A percentile compares a stretch with the other conserved stretches of the same genome.
Evolutionary conservation across 2,888 invertebrate genomes (phyloP).

Genomic region (Griposia aprilina): DNA sequence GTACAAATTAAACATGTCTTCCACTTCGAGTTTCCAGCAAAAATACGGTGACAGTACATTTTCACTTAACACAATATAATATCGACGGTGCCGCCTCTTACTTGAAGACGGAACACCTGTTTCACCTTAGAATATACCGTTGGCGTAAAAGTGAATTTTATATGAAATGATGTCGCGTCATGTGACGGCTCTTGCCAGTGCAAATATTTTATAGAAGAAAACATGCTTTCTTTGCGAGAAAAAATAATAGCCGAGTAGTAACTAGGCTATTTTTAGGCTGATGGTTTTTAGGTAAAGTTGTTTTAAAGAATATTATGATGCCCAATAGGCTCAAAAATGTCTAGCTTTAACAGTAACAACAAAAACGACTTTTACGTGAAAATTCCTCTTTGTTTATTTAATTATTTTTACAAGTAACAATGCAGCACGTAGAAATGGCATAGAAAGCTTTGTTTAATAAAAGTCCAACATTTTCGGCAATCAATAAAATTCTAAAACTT

Average conservation of each 20-base stretch:
- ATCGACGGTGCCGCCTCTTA: constrained; percentile 20
- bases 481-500: background rate
- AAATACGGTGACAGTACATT: constrained; percentile 31
- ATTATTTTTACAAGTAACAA: background rate
- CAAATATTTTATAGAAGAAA: constrained; percentile 44
- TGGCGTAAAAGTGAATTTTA: constrained; percentile 58
- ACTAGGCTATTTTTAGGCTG: background rate
- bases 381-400: background rate
- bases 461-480: too few species aligned
- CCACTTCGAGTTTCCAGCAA: background rate
- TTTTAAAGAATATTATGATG: background rate
- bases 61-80: constrained; percentile 54
- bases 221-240: constrained; percentile 23
- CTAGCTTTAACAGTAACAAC: background rate
- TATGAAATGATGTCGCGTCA: constrained; percentile 59
- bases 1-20: background rate
- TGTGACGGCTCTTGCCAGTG: constrained; percentile 16
- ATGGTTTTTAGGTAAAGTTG: background rate
- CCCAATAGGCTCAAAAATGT: background rate
- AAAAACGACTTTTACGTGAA: background rate
- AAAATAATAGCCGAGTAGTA: too few species aligned
- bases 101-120: constrained; percentile 54
- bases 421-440: background rate
- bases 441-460: background rate
- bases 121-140: constrained; percentile 21